Evolutionary conservation across 2,797 vertebrate genomes (phyloP).

Genomic region (Gouania willdenowi): DNA sequence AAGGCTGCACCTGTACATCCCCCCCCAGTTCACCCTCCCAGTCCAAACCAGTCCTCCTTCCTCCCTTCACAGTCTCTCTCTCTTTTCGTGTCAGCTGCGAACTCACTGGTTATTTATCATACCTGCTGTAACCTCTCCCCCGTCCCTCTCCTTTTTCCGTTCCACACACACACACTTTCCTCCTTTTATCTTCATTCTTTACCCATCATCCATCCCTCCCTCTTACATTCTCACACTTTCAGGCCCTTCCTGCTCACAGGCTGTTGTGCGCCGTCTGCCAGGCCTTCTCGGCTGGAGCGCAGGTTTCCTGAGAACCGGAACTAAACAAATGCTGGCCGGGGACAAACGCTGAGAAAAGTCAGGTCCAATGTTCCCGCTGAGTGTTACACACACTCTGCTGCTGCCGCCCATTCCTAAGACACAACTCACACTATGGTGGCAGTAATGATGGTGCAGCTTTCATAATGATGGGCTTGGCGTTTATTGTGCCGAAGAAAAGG

Average conservation of each 20-base stretch:
- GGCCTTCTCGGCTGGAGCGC: constrained; percentile 56
- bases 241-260: constrained; percentile 57
- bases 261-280: constrained; percentile 74
- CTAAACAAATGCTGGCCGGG: constrained; percentile 71
- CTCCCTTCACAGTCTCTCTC: constrained; percentile 34
- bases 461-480: constrained; percentile 25
- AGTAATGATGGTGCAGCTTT: constrained; percentile 28
- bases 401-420: constrained; percentile 14
- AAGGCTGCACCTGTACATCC: constrained; percentile 74
- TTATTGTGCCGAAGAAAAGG: not conserved
- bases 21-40: constrained; percentile 19
- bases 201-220: not conserved
- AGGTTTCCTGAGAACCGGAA: constrained; percentile 74
- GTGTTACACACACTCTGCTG: constrained; percentile 34
- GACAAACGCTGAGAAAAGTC: constrained; percentile 60
- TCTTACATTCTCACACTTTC: too few relatives aligned
- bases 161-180: too few relatives aligned
- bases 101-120: constrained; percentile 30
- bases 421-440: constrained; percentile 13
- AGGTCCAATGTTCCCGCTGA: constrained; percentile 64
- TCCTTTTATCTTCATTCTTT: not conserved
- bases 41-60: constrained; percentile 29
- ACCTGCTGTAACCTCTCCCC: too few relatives aligned
- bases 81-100: constrained; percentile 37
- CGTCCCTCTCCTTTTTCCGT: constrained; percentile 38